phyloP scores from a whole-genome alignment of 2,113 vertebrate species.

The Gnathonemus echidnorhynchus region DNA sequence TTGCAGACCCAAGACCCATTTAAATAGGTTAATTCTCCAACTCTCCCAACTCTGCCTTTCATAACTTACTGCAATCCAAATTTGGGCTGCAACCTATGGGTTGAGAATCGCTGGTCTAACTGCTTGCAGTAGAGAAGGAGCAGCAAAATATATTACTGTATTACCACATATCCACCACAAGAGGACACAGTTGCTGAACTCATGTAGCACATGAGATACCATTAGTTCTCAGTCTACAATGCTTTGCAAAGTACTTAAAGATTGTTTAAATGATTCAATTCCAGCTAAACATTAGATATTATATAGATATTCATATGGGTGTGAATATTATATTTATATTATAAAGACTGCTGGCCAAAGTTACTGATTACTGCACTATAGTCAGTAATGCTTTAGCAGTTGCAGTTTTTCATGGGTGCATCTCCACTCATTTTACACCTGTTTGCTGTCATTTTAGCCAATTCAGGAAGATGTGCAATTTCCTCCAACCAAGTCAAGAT shows the following conservation, averaged over 20 bases:
- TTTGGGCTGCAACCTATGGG: too few relatives aligned
- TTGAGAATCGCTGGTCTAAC: neutral
- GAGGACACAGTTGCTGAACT: neutral
- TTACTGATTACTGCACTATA: neutral
- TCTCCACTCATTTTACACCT: neutral
- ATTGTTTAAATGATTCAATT: neutral
- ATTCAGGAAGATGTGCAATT: neutral
- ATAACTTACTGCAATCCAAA: too few relatives aligned
- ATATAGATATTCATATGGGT: neutral
- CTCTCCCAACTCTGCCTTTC: too few relatives aligned
- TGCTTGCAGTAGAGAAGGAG: neutral
- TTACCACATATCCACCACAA: neutral
- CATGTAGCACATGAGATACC: neutral
- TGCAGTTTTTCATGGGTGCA: neutral
- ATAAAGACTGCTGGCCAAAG: neutral
- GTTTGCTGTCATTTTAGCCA: neutral
- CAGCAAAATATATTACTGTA: neutral
- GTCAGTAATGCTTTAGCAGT: neutral
- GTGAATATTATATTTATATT: neutral
- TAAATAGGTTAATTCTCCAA: too few relatives aligned
- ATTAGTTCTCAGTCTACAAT: neutral
- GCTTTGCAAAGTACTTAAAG: neutral
- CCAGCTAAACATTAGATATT: neutral
- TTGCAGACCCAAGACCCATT: too few relatives aligned
- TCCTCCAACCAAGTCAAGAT: neutral